phyloP scores from a whole-genome alignment of 2,888 invertebrate species.

The Spicauda simplicius region DNA sequence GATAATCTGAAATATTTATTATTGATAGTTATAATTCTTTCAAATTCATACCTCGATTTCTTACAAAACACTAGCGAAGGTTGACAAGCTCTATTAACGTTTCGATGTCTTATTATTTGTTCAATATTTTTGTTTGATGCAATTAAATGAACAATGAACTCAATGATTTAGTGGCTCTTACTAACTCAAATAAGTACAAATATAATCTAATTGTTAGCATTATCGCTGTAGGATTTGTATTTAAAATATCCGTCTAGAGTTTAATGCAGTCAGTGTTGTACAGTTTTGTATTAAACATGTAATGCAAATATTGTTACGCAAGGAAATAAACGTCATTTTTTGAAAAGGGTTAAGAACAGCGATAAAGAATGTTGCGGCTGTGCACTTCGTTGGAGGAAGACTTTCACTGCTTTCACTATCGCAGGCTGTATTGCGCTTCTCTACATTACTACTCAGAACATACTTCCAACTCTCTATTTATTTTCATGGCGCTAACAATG shows the following conservation, averaged over 20 bases:
- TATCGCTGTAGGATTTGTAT: neutral
- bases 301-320: constrained; percentile 32
- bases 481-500: constrained; percentile 72
- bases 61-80: constrained; percentile 23
- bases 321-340: constrained; percentile 34
- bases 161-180: neutral
- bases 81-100: constrained; percentile 28
- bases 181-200: neutral
- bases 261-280: neutral
- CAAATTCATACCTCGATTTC: neutral
- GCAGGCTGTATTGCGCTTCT: constrained; percentile 63
- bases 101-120: constrained; percentile 11
- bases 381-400: constrained; percentile 50
- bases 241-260: neutral
- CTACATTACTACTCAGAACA: constrained; percentile 57
- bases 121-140: neutral
- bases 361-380: constrained; percentile 56
- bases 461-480: constrained; percentile 76
- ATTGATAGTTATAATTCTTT: neutral
- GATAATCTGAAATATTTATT: too few species aligned
- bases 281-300: constrained; percentile 6
- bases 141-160: neutral
- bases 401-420: constrained; percentile 83
- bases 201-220: too few species aligned
- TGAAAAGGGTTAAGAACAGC: constrained; percentile 51